Evolutionary conservation across 37 sponge, comb jelly and placozoan species (phyloP).

Genomic region (Crambe crambe): DNA sequence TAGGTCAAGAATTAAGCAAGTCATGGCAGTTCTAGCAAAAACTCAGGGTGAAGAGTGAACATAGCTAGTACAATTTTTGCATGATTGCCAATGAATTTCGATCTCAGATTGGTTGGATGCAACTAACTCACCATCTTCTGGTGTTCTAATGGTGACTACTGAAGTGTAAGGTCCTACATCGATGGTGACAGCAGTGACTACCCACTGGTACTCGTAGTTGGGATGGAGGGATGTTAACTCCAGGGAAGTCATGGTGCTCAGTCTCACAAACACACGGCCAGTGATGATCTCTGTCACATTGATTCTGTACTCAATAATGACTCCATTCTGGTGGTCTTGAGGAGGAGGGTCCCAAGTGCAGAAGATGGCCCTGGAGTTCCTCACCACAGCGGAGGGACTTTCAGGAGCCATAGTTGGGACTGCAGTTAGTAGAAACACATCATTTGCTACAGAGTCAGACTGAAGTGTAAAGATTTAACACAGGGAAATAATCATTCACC

Average conservation of each 20-base stretch:
- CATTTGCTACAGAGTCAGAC: too few relatives aligned
- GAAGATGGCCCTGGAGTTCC: constrained; percentile 33
- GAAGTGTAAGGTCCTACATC: constrained; percentile 40
- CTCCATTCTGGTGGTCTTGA: constrained; percentile 31
- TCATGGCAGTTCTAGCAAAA: too few relatives aligned
- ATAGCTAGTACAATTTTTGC: too few relatives aligned
- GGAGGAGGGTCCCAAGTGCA: constrained; percentile 44
- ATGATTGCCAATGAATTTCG: too few relatives aligned
- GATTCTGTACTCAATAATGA: constrained; percentile 40
- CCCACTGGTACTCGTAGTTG: constrained; percentile 23
- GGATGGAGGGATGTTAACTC: constrained; percentile 35
- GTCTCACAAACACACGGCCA: background rate
- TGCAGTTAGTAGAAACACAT: background rate
- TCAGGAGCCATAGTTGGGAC: constrained; percentile 5
- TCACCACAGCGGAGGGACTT: constrained; percentile 7
- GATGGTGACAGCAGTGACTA: constrained; percentile 27
- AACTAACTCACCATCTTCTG: constrained; percentile 24
- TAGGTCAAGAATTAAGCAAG: too few relatives aligned
- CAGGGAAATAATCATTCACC: too few relatives aligned
- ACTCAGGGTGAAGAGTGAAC: too few relatives aligned
- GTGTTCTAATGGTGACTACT: constrained; percentile 14
- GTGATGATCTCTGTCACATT: constrained; percentile 28
- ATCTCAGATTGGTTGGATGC: too few relatives aligned
- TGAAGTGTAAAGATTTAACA: too few relatives aligned
- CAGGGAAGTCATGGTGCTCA: constrained; percentile 6